phyloP scores from a whole-genome alignment of 2,888 invertebrate genomes.

The Cryptocephalus moraei region DNA sequence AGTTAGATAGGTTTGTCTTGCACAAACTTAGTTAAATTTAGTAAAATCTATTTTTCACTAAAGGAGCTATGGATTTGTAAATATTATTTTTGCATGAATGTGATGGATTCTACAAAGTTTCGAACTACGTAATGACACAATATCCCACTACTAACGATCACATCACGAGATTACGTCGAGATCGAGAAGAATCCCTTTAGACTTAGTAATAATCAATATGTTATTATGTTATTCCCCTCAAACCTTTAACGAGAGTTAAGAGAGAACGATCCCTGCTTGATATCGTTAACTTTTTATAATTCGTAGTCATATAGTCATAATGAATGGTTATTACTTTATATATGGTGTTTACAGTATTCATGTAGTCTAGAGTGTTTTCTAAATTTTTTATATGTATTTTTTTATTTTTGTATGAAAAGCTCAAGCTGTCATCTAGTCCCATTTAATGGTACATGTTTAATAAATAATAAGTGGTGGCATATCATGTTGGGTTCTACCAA shows the following conservation, averaged over 20 bases:
- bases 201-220: constrained; percentile 14
- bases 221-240: constrained; percentile 6
- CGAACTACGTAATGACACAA: constrained; percentile 4
- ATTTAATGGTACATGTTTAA: constrained; percentile 24
- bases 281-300: constrained; percentile 34
- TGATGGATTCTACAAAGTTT: constrained; percentile 2
- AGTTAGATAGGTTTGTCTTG: constrained; percentile 1
- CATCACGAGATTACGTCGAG: constrained; percentile 1
- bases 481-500: constrained; percentile 32
- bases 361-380: constrained; percentile 38
- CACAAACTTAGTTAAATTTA: constrained; percentile 5
- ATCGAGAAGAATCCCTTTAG: constrained; percentile 6
- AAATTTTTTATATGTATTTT: constrained; percentile 40
- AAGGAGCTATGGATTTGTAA: constrained; percentile 4
- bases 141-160: constrained; percentile 1
- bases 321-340: constrained; percentile 37
- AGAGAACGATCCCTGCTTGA: constrained; percentile 30
- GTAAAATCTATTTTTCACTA: constrained; percentile 6
- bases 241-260: too few species aligned
- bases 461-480: constrained; percentile 33
- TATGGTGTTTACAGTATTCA: constrained; percentile 41
- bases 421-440: constrained; percentile 41
- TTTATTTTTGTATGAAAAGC: constrained; percentile 41
- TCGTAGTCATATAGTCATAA: constrained; percentile 26
- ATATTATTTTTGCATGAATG: constrained; percentile 6